Evolutionary conservation across 1,140 invertebrate species (phyloP), one percentile per base, ranked within the genome.

Genomic region (Pachypeltis micranthus): DNA sequence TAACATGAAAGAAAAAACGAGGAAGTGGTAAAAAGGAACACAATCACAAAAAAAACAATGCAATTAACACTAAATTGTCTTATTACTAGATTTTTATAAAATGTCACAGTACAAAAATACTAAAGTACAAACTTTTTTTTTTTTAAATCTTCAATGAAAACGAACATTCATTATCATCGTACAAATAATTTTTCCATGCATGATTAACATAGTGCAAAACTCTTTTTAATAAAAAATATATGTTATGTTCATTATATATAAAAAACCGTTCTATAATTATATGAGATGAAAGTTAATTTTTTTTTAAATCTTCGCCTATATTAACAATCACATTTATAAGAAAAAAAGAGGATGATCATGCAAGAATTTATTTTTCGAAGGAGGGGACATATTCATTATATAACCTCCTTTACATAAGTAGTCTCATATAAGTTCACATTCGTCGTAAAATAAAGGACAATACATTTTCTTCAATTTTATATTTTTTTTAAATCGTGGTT

Each of bases 101-200:
- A 61, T 57, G 59, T 66, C 61, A 66, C 67, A 68, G 67, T 68
- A 68, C 65, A 68, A 68, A 68, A 68, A 68, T 68, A 68, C 67
- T 66, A 68, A 68, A 68, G 67, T 68, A 68, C 64, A 68, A 68
- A 68, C 63, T 65, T 67, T 64, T 24, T 54, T 64, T 59, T 63
- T 62, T n/a, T n/a, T n/a, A n/a, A n/a, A 51, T 51, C 61, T 54
- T 61, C 47, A 58, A 63, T 67, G 58, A 67, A 67, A n/a, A 67
- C 61, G 61, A 67, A 67, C 64, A 61, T 65, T 63, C 63, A 63
- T 65, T 61, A 57, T n/a, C n/a, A 56, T 65, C 56, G 27, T 65
- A 58, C 44, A 34, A 59, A 67, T 64, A 65, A n/a, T n/a, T n/a
- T n/a, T 59, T 61, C 28, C 66, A 67, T 67, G 66, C 66, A 67